Evolutionary conservation across 2,888 invertebrate species (phyloP).

Genomic region (Campoplex nolae): DNA sequence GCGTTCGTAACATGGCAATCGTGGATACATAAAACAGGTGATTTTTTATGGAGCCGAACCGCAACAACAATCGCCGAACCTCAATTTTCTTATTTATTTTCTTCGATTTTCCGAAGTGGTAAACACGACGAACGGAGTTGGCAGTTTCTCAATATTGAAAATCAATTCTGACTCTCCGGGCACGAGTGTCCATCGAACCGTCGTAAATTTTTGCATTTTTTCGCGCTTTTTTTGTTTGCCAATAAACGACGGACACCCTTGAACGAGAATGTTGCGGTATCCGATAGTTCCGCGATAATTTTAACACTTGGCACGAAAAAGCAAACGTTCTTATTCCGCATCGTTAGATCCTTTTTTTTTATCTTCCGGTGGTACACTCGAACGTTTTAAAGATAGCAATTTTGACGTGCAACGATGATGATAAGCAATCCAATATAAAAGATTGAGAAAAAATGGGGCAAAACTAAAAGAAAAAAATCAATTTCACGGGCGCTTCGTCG

Average conservation of each 20-base stretch:
- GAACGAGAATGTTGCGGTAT: conserved; percentile 48
- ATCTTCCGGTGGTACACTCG: neutral
- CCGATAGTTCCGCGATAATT: conserved; percentile 62
- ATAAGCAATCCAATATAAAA: neutral
- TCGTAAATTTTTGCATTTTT: conserved; percentile 46
- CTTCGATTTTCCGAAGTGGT: neutral
- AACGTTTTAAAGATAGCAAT: neutral
- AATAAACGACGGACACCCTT: conserved; percentile 23
- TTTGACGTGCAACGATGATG: neutral
- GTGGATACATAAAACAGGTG: neutral
- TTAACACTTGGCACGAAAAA: conserved; percentile 40
- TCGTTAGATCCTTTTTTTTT: conserved; percentile 17
- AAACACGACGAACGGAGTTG: conserved; percentile 5
- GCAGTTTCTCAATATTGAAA: conserved; percentile 33
- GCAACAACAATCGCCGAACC: neutral
- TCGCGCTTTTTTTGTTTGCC: conserved; percentile 24
- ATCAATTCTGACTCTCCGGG: conserved; percentile 49
- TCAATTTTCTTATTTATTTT: neutral
- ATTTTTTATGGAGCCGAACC: neutral
- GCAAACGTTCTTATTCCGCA: conserved; percentile 52
- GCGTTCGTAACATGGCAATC: neutral
- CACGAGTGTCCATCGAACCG: conserved; percentile 43
- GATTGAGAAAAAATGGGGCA: neutral
- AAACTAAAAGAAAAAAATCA: neutral
- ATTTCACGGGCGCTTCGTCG: neutral